Conservation (phyloP, 2,797 vertebrate species). For the Catharus ustulatus region DNA sequence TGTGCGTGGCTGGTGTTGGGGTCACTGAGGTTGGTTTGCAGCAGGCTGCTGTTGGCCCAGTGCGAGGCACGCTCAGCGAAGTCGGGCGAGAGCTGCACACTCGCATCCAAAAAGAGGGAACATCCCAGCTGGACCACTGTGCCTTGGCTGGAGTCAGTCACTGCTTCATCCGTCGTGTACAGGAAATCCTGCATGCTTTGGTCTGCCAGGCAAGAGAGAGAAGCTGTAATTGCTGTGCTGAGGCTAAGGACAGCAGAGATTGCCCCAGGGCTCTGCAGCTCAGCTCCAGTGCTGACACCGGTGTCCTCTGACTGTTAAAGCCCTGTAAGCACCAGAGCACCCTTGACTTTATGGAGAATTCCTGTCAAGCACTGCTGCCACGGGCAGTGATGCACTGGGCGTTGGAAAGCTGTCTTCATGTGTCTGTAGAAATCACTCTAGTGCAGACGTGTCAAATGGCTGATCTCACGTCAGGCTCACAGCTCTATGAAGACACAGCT, state of each 20-base stretch:
- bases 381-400: accelerated
- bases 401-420: background rate
- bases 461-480: background rate
- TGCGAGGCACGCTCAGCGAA: conserved; percentile 74
- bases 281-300: background rate
- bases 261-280: background rate
- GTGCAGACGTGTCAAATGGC: background rate
- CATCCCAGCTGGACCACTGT: conserved; percentile 80
- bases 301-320: background rate
- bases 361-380: background rate
- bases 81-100: conserved; percentile 73
- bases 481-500: background rate
- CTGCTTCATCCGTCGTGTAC: conserved; percentile 42
- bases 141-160: conserved; percentile 71
- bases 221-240: background rate
- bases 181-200: conserved; percentile 77
- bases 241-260: background rate
- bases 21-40: conserved; percentile 79
- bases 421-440: background rate
- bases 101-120: conserved; percentile 78
- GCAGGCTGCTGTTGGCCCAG: conserved; percentile 85
- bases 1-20: conserved; percentile 67
- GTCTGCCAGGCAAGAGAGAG: conserved; percentile 71
- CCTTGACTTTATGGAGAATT: background rate
- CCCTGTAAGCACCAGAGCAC: background rate